Base-by-base conservation (phyloP, 1,140 invertebrate species). In the Drosophila asahinai region DNA sequence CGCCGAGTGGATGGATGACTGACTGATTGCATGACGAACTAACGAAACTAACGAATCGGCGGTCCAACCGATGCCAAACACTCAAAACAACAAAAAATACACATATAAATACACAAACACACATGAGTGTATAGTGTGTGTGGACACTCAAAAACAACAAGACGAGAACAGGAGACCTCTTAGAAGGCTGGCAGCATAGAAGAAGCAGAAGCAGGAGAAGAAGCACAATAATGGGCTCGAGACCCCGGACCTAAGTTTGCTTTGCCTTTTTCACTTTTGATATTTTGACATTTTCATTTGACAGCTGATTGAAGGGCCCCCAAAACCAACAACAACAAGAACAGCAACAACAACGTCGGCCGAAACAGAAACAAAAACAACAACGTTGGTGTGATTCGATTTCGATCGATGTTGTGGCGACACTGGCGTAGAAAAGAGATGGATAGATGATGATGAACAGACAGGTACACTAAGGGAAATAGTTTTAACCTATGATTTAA, bases 201-300 rank as follows among this genome's bases (percentile, higher is more conserved):
- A 65, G 40, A 64, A 19, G 57, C 27, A 67, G n/a, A 73, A 67
- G 64, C 61, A 55, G 48, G 72, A 81, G 82, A 78, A 81, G 78
- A 78, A 81, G 78, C 63, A 87, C 70, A 89, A 87, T 87, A 87
- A 87, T 87, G 84, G 86, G 74, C 84, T 84, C 83, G 67, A 73
- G 68, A 80, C 64, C 70, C 47, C 77, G 83, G 81, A 70, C 81
- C 84, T 73, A 89, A 87, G 86, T 89, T 90, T 89, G 86, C 86
- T 89, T 89, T 89, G 86, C 86, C 86, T 89, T 89, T 89, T 89
- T 89, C 86, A 89, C 86, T 89, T 89, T 89, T 89, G 86, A 89
- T 89, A 89, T 89, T 89, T 89, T 89, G 86, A 89, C 86, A 89
- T 89, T 89, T 89, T 89, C 86, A 89, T 89, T 89, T 89, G 86